Evolutionary conservation across 2,888 invertebrate genomes (phyloP), one percentile per base, ranked within the genome.

Genomic region (Elaeidobius kamerunicus): DNA sequence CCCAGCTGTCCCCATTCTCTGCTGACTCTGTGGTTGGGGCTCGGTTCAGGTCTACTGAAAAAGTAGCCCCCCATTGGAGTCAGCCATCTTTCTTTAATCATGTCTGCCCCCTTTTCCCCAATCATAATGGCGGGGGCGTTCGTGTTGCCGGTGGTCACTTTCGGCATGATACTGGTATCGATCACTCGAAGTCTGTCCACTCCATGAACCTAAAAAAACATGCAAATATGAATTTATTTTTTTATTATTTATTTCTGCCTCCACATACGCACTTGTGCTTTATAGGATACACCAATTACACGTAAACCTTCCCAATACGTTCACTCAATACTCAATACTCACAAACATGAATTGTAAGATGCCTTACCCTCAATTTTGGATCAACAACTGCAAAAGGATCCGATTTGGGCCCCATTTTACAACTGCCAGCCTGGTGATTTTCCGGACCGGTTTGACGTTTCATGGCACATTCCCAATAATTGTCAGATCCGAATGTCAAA

Each of bases 71-170:
- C 65, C 49, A 68, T 58, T 0, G 71, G 64, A 0, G 75, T 75
- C 9, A 80, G 68, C 82, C 82, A 83, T 49, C 80, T 75, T 39
- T 75, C 74, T 70, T 83, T 83, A 65, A 85, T 81, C 72, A 84
- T 75, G 70, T 84, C 84, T 0, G 81, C 76, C 1, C 78, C 83
- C 46, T 83, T 80, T 65, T 85, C 85, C 0, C 76, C 85, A 39
- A 85, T 78, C 85, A 85, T 85, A 59, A 85, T 77, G 54, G 77
- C 72, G 2, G 85, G 83, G n/a, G 84, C 85, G 69, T 84, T 83
- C 38, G 84, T 84, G 70, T 85, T 84, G 20, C 83, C 84, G 0
- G 83, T 81, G 6, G 79, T 71, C 2, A 82, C 82, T 1, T 75
- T 67, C 2, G 85, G 86, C 81, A 86, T 83, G 43, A 85, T 75